Base-by-base conservation (phyloP, 2,888 invertebrate species). In the Idaea dimidiata region DNA sequence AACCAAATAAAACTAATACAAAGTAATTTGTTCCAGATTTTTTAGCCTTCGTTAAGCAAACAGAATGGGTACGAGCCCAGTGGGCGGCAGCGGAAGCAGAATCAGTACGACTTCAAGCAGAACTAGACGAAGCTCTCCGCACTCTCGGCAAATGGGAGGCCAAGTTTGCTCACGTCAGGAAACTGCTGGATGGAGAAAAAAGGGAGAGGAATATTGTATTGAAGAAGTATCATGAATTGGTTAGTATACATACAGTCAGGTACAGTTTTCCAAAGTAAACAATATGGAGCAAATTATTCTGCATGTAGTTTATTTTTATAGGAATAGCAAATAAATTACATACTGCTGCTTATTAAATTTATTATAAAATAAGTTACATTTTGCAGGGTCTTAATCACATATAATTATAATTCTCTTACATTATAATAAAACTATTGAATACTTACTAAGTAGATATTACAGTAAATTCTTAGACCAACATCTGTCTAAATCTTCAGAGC, bases 81-180 rank as follows among this genome's bases (percentile, higher is more conserved):
- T 96, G 96, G 94, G 84, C 94, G 0, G 92, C 94, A 0, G 94
- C 96, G 0, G 95, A 96, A 53, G 93, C 94, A 7, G 97, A 97
- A 79, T 94, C 96, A n/a, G 91, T 93, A 56, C 93, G 96, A 0
- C 91, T 97, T 17, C 96, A 96, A 74, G 89, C 93, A 0, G 94
- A 95, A 73, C 84, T 97, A 31, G 95, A 96, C 67, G 94, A 94
- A 60, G 94, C 96, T 4, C 94, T 96, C 54, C 93, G 94, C 17
- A 96, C 96, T 58, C 94, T 96, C 64, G 94, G 95, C 6, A 95
- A 96, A 74, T 93, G 97, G 75, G 97, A 97, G 76, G 95, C 95
- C 4, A 97, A 97, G 81, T 93, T 98, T 67, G 95, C 95, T 72
- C 96, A 96, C 83, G 97, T 97, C 0, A 93, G 97, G 62, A 95